Evolutionary conservation across 2,797 vertebrate species (phyloP), one percentile per base, ranked within the genome.

Genomic region (Tachyglossus aculeatus): DNA sequence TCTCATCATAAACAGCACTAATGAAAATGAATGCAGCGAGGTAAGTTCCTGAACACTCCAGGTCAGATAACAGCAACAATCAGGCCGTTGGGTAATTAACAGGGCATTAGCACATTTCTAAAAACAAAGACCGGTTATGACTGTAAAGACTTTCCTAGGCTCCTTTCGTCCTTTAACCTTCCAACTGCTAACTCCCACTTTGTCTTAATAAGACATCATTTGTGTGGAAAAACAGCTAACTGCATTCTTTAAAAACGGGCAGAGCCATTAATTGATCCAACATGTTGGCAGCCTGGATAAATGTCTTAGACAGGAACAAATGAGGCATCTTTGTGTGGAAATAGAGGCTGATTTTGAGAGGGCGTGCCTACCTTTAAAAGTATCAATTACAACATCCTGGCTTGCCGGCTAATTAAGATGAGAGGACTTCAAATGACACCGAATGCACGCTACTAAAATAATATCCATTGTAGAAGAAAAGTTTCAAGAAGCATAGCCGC

Each of bases 211-310:
- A 85, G 86, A 73, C 31, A 72, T 21, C 21, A 66, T 78, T 84
- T 86, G 54, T 76, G 59, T 62, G 75, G 71, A 79, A 88, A 88
- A 86, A 55, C 22, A 77, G 48, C 66, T 88, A 34, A 77, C n/a
- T 24, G 53, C 52, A 77, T 77, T 55, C 74, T 86, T 77, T 45
- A 58, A 73, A 68, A 76, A 73, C 54, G 76, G 70, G 57, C 74
- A 56, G n/a, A 81, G 38, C 27, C 63, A 88, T 78, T 78, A 89
- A 89, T 55, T 84, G 78, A 88, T 83, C 67, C 84, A 84, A 34
- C 68, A 58, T 77, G 80, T 74, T 67, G 69, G 74, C 47, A 81
- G 44, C 67, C 78, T 44, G 4, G 47, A 67, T 65, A 64, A 72
- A 78, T 51, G 56, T 51, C 71, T 44, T 21, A 72, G 54, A 74